phyloP scores from a whole-genome alignment of 64 coral and sea anemone species.

The Actinia equina region DNA sequence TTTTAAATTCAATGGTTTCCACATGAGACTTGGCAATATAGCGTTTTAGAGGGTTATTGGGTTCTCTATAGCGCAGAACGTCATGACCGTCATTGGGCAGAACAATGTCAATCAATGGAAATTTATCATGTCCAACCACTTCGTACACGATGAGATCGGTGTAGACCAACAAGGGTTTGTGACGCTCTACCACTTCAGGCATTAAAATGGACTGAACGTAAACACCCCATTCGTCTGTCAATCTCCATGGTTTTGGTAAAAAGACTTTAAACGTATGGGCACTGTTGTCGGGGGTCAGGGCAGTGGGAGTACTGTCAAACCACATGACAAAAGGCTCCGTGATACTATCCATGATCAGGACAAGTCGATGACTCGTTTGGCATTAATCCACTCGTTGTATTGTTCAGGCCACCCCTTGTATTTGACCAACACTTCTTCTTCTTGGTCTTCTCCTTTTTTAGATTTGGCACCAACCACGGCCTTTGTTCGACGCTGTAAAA shows the following conservation, averaged over 20 bases:
- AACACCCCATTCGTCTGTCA: neutral
- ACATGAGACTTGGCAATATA: neutral
- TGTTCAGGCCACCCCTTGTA: neutral
- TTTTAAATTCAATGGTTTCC: conserved; percentile 9
- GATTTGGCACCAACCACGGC: too few species aligned
- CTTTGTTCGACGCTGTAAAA: too few species aligned
- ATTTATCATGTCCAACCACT: conserved; percentile 5
- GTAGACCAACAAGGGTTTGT: conserved; percentile 2
- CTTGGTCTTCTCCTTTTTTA: too few species aligned
- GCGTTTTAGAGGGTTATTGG: neutral
- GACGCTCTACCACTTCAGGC: neutral
- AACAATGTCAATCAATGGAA: neutral
- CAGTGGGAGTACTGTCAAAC: neutral
- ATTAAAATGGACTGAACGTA: neutral
- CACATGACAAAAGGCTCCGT: neutral
- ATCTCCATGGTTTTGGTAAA: conserved; percentile 7
- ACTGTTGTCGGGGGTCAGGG: neutral
- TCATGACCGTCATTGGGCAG: neutral
- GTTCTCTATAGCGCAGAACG: neutral
- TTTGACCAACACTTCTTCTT: conserved; percentile 19
- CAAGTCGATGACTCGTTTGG: neutral
- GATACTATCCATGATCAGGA: neutral
- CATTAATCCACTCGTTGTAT: conserved; percentile 1
- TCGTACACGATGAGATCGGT: neutral
- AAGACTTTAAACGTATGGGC: neutral